A percentile compares a stretch with the other conserved stretches of the same genome.
Evolutionary conservation across 2,888 invertebrate genomes (phyloP).

Genomic region (Parnassius mnemosyne): DNA sequence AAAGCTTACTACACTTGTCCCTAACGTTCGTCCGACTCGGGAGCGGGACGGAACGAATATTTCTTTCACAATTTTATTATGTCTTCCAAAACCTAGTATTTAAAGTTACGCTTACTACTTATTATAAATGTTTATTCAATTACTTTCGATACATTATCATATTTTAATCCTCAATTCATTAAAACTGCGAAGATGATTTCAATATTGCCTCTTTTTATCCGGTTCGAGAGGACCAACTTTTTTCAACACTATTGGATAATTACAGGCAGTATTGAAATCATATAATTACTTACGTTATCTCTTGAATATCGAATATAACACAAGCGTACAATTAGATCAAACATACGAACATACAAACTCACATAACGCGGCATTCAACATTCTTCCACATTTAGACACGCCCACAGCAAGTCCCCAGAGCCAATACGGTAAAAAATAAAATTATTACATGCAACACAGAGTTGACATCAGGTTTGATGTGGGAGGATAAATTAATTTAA

Average conservation of each 20-base stretch:
- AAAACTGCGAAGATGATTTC: not conserved
- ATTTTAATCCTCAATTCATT: constrained; percentile 32
- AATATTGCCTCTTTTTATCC: not conserved
- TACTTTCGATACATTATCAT: constrained; percentile 38
- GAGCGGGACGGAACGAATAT: constrained; percentile 15
- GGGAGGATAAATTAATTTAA: constrained; percentile 21
- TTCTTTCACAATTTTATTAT: not conserved
- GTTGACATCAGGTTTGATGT: constrained; percentile 36
- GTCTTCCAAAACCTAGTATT: constrained; percentile 3
- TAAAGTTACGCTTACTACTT: constrained; percentile 69
- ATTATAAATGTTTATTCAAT: constrained; percentile 39
- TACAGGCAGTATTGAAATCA: constrained; percentile 33
- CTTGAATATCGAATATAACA: constrained; percentile 55
- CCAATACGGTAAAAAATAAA: constrained; percentile 33
- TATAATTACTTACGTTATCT: constrained; percentile 41
- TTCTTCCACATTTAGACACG: constrained; percentile 35
- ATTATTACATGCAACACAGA: constrained; percentile 12
- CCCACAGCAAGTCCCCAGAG: constrained; percentile 39
- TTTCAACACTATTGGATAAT: not conserved
- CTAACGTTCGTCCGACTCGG: constrained; percentile 7
- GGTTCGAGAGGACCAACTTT: constrained; percentile 6
- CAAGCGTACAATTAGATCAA: constrained; percentile 50
- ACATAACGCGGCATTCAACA: constrained; percentile 32
- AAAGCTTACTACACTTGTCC: constrained; percentile 11
- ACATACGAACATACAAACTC: constrained; percentile 42